Percentiles rank a stretch among this genome's conserved stretches.
phyloP scores from a whole-genome alignment of 2,888 invertebrate species.

The Auanema freiburgensis region DNA sequence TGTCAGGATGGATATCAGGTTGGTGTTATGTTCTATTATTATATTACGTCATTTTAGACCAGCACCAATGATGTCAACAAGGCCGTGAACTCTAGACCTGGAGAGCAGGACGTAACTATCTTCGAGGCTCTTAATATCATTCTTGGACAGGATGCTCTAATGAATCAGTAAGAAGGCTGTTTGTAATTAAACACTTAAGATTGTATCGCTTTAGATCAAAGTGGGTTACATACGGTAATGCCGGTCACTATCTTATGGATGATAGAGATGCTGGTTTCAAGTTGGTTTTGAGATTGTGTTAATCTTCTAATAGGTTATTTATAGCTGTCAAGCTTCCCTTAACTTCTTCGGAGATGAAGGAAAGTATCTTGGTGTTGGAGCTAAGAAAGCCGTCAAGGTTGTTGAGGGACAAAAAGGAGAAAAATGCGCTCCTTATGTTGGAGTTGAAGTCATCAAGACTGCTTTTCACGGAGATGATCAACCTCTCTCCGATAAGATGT shows the following conservation, averaged over 20 bases:
- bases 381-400: constrained; percentile 13
- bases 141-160: constrained; percentile 10
- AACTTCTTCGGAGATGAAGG: constrained; percentile 10
- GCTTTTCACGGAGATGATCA: constrained; percentile 18
- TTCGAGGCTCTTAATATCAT: constrained; percentile 20
- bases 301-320: neutral
- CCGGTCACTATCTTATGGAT: constrained; percentile 9
- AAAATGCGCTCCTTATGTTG: constrained; percentile 6
- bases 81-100: neutral
- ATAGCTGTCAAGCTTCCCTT: neutral
- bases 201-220: neutral
- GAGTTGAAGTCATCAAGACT: constrained; percentile 16
- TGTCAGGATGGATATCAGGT: constrained; percentile 15
- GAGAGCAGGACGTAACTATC: neutral
- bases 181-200: neutral
- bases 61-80: constrained; percentile 12
- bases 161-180: constrained; percentile 15
- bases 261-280: constrained; percentile 5
- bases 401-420: constrained; percentile 6
- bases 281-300: neutral
- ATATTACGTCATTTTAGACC: constrained; percentile 6
- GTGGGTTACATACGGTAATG: constrained; percentile 16
- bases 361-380: constrained; percentile 16
- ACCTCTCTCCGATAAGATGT: constrained; percentile 10
- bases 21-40: neutral